phyloP scores from a whole-genome alignment of 2,113 vertebrate species.

The human region GRCh38 chr18:47583501-47584000 shows the following conservation, averaged over 20 bases:
- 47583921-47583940: fast-evolving
- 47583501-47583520: background rate
- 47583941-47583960: background rate
- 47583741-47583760: background rate
- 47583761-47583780: background rate
- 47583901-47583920: background rate
- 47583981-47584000: background rate
- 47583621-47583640: background rate
- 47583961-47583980: background rate
- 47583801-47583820: background rate
- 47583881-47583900: background rate
- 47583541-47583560: background rate
- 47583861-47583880: background rate
- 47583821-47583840: background rate
- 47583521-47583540: background rate
- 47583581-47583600: background rate
- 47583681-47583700: background rate
- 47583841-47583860: background rate
- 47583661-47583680: background rate
- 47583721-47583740: background rate
- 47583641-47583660: background rate
- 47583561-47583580: background rate
- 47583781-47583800: background rate
- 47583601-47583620: background rate
- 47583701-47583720: background rate